Evolutionary conservation across 1,140 invertebrate species (phyloP).

Genomic region (Scaptomyza pallida): DNA sequence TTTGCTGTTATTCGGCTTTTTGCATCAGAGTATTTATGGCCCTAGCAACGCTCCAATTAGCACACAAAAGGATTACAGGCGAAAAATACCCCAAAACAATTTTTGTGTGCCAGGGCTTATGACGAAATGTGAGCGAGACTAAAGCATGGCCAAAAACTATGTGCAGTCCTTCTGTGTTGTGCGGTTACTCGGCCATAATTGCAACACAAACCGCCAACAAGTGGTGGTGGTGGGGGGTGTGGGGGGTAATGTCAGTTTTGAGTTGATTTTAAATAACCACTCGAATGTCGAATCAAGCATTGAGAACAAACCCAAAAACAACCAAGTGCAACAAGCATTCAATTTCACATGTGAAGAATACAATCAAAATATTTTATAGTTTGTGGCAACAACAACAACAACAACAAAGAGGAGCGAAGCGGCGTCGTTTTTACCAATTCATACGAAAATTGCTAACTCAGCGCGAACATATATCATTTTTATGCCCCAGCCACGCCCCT

Average conservation of each 20-base stretch:
- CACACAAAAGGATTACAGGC: slow-evolving; percentile 74
- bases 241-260: neutral
- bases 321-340: slow-evolving; percentile 58
- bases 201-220: slow-evolving; percentile 22
- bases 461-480: slow-evolving; percentile 79
- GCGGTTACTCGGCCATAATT: slow-evolving; percentile 63
- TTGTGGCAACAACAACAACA: slow-evolving; percentile 36
- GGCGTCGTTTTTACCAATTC: slow-evolving; percentile 60
- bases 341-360: slow-evolving; percentile 26
- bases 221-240: slow-evolving; percentile 18
- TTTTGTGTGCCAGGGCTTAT: slow-evolving; percentile 28
- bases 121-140: slow-evolving; percentile 19
- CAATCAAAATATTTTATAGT: slow-evolving; percentile 80
- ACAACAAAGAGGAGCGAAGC: slow-evolving; percentile 49
- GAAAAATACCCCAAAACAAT: slow-evolving; percentile 68
- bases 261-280: slow-evolving; percentile 38
- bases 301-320: slow-evolving; percentile 3
- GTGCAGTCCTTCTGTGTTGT: slow-evolving; percentile 26
- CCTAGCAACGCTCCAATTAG: slow-evolving; percentile 74
- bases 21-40: slow-evolving; percentile 52
- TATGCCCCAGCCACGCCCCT: slow-evolving; percentile 81
- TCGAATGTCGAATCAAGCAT: slow-evolving; percentile 46
- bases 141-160: slow-evolving; percentile 7
- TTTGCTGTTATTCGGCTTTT: neutral
- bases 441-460: slow-evolving; percentile 81